phyloP scores from a whole-genome alignment of 2,113 vertebrate species.

The Seriola quinqueradiata region DNA sequence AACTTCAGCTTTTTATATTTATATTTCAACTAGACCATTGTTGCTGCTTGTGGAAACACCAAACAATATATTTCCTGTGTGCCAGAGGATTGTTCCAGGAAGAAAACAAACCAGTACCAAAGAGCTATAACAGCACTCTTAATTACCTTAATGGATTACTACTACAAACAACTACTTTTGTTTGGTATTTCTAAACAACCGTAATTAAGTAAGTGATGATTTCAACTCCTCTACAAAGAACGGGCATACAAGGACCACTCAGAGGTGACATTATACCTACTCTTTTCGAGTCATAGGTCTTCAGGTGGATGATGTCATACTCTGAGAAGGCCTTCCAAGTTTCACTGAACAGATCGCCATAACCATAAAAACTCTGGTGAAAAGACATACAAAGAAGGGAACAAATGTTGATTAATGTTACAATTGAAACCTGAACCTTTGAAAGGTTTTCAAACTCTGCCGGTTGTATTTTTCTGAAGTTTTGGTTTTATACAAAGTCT shows the following conservation, averaged over 20 bases:
- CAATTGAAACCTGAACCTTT: no score
- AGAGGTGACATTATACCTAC: slow-evolving; percentile 77
- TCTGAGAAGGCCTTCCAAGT: slow-evolving; percentile 95
- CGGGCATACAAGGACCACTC: not conserved
- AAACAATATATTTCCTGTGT: not conserved
- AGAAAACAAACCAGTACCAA: not conserved
- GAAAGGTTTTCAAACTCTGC: slow-evolving; percentile 6
- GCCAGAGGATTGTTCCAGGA: not conserved
- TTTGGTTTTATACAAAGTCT: slow-evolving; percentile 14
- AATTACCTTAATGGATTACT: not conserved
- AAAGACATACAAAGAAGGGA: slow-evolving; percentile 35
- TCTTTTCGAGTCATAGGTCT: slow-evolving; percentile 93
- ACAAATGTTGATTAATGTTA: slow-evolving; percentile 20
- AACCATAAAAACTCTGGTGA: slow-evolving; percentile 91
- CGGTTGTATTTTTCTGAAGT: not conserved
- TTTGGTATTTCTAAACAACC: not conserved
- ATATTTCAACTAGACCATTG: not conserved
- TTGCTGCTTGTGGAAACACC: no score
- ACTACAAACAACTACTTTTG: not conserved
- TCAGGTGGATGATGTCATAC: slow-evolving; percentile 92
- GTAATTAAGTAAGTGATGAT: not conserved
- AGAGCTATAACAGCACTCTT: not conserved
- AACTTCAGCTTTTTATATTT: not conserved
- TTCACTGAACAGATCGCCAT: slow-evolving; percentile 95
- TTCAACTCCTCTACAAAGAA: not conserved